Base-by-base conservation (phyloP, 2,888 invertebrate genomes). In the Prenolepis imparis region DNA sequence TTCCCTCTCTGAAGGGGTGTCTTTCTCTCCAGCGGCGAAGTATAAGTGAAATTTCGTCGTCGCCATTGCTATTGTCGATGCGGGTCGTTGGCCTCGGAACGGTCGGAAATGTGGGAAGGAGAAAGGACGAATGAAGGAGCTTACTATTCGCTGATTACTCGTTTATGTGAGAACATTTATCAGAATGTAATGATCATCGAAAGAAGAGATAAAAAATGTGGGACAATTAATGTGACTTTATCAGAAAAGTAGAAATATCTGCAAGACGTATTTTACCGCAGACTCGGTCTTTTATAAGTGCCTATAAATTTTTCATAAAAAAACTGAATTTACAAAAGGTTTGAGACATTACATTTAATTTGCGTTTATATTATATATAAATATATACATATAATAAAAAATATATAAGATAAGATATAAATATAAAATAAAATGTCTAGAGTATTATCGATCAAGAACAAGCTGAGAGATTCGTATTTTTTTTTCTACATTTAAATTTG, bases 31-130 rank as follows among this genome's bases (percentile, higher is more conserved):
- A 41, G 80, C 12, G 32, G 57, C 24, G 21, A 44, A 66, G 57
- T 36, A 11, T 66, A 63, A 41, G 73, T 52, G 24, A 83, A 85
- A 80, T 67, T 81, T 87, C 68, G 41, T 83, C 77, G 68, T 80
- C 61, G 67, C 63, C 78, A 74, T n/a, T 52, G 48, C 39, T 61
- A 28, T 48, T 52, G 61, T 12, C 82, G 59, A 84, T 82, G 52
- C 84, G 74, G 48, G 63, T 82, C 61, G 78, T 80, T 70, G 82
- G 73, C 61, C 55, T 74, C 48, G 28, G 28, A 24, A 78, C 73
- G 68, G 39, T 11, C 32, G 28, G 18, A 52, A 36, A 41, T 28
- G 15, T n/a, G 11, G 28, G 48, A 18, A 15, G 61, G n/a, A 61
- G 61, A 59, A 55, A 41, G 36, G 67, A n/a, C 21, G 44, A 24